Evolutionary conservation across 2,797 vertebrate genomes (phyloP), one percentile per base, ranked within the genome.

Genomic region (Varecia variegata): DNA sequence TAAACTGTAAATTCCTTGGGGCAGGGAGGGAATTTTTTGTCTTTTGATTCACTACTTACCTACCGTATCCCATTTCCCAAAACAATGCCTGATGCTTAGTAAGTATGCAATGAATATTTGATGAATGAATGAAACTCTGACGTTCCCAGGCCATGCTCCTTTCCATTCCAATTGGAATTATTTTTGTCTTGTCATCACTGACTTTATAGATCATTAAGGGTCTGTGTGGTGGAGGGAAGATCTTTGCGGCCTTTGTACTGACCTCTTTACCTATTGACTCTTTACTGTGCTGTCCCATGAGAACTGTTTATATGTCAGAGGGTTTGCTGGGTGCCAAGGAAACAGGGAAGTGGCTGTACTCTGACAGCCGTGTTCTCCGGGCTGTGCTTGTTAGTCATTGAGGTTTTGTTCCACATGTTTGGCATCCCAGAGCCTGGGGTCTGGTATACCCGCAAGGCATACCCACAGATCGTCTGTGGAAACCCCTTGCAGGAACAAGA

Each of bases 361-460:
- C 93, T 67, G 62, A 90, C 27, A 15, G 89, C 85, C 32, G 21
- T 76, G 47, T 82, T 96, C 96, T 95, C 81, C 20, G 21, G 86
- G 38, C 84, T 71, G 80, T 71, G 93, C 56, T 83, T 58, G 50
- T 95, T 96, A 95, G 86, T 93, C 96, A 95, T 20, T 79, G 94
- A 84, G 95, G 84, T 97, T 97, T 97, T 80, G 47, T 93, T 90
- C 77, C 60, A 4, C 13, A 7, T 54, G 85, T 77, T 83, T 90
- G 83, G 85, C 88, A 81, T 79, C 80, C 52, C 14, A 2, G 45
- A 93, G 43, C 38, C 43, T 47, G 56, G 76, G 52, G 12, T 92
- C 85, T 95, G 84, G 83, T 74, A 30, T 84, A 43, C 87, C 88
- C 90, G 58, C 0, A 20, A 96, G 76, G 86, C 67, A 32, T 68